These are phyloP conservation scores for Rhingia campestris DNA, from an alignment of 2,888 invertebrate genomes.

Conservation along the genomic window DNA sequence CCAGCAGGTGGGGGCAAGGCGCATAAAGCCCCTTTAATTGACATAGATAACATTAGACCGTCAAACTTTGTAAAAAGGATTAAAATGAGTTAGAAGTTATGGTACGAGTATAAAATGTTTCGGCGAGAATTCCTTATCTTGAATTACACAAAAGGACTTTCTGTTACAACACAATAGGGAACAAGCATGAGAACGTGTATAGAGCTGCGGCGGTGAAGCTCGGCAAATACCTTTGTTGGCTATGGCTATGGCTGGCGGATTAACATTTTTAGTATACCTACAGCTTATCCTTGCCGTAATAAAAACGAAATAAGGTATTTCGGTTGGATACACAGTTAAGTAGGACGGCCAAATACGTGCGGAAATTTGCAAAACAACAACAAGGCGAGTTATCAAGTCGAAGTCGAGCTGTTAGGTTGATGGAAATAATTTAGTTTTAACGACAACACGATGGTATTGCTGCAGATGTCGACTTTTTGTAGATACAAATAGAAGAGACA, in stretches of 20 bases:
- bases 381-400: too few relatives aligned
- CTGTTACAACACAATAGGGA: conserved; percentile 2
- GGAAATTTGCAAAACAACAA: too few relatives aligned
- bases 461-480: too few relatives aligned
- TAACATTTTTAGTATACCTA: conserved; percentile 2
- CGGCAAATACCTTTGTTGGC: conserved; percentile 15
- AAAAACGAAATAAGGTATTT: background rate
- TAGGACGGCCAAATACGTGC: too few relatives aligned
- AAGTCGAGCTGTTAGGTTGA: too few relatives aligned
- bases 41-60: conserved; percentile 59
- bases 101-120: conserved; percentile 8
- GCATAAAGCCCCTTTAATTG: conserved; percentile 44
- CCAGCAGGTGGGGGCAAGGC: conserved; percentile 17
- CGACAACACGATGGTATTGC: too few relatives aligned
- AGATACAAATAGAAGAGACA: too few relatives aligned
- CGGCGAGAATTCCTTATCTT: conserved; percentile 50
- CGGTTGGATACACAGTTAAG: too few relatives aligned
- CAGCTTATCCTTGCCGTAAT: background rate
- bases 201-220: background rate
- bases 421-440: too few relatives aligned
- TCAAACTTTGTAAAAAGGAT: conserved; percentile 37
- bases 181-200: too few relatives aligned
- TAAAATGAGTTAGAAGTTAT: conserved; percentile 43
- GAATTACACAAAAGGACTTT: conserved; percentile 16
- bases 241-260: conserved; percentile 18